phyloP scores from a whole-genome alignment of 2,797 vertebrate species.

The Monodelphis domestica region DNA sequence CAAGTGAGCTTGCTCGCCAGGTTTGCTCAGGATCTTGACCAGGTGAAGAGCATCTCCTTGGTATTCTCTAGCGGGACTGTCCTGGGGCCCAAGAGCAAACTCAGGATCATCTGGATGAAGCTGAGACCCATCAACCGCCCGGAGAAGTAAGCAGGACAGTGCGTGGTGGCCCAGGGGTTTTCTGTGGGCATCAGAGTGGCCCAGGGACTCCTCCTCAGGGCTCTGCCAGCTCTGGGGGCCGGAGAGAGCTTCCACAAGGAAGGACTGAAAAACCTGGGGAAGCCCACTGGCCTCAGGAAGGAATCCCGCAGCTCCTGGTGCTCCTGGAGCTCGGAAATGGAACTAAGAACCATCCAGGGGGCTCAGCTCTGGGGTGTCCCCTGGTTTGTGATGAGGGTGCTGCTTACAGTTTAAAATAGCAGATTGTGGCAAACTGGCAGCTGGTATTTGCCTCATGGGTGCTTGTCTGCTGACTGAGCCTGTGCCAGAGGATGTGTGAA shows the following conservation, averaged over 20 bases:
- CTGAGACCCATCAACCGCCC: slow-evolving; percentile 81
- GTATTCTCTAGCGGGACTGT: slow-evolving; percentile 83
- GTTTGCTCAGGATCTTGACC: slow-evolving; percentile 83
- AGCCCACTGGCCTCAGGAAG: slow-evolving; percentile 31
- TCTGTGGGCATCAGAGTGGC: neutral
- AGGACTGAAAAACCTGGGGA: slow-evolving; percentile 26
- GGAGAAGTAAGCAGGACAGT: slow-evolving; percentile 81
- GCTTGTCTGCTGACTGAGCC: neutral
- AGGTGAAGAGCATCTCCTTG: slow-evolving; percentile 82
- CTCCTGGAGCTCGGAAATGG: neutral
- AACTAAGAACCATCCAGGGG: neutral
- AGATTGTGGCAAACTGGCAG: neutral
- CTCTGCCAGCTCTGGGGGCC: neutral
- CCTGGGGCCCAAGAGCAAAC: slow-evolving; percentile 83
- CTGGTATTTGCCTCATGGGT: neutral
- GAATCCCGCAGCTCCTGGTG: neutral
- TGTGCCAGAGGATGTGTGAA: too few species aligned
- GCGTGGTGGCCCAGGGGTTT: neutral
- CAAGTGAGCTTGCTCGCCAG: slow-evolving; percentile 83
- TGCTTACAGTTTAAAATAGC: neutral
- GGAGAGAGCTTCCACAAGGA: slow-evolving; percentile 30
- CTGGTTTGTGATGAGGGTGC: neutral
- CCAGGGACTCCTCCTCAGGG: neutral
- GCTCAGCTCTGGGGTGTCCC: neutral
- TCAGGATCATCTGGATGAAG: slow-evolving; percentile 84